Evolutionary conservation across 2,888 invertebrate genomes (phyloP), one percentile per base, ranked within the genome.

Genomic region (Agrochola macilenta): DNA sequence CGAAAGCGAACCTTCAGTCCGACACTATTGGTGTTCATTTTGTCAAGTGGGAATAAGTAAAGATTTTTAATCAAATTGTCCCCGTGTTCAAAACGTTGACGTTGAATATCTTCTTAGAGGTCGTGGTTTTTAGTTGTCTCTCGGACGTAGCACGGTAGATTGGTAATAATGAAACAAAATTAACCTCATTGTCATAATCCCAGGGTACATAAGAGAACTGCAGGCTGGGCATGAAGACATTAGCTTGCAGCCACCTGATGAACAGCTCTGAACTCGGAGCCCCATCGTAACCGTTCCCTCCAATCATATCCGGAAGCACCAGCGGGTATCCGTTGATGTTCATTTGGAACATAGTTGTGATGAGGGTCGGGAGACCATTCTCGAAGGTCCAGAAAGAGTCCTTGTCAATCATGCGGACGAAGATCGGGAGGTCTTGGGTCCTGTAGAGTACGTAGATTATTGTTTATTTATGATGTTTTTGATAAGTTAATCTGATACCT

Each of bases 121-220:
- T 30, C 30, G 11, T 30, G 5, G 20, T 20, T 5, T 20, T 63
- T 35, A 35, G 23, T 63, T 35, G 23, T 39, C 14, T 58, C 17
- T 30, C 17, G 30, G 17, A n/a, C 8, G 23, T 39, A 43, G 17
- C 8, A 11, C 71, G n/a, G 12, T 73, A 73, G 23, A 26, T 26
- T 54, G 4, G 4, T 23, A 72, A 54, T 46, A 66, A 43, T 20
- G 11, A 23, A 54, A 49, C 57, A 23, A 14, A 49, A 74, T 72
- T 61, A 0, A 95, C 96, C 91, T 97, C 97, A 5, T 96, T 90
- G 88, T 98, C 98, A 90, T 97, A 98, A 79, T 98, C 97, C 98
- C 98, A 99, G 0, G 98, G 98, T 14, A 97, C 97, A 82, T 97
- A 97, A 2, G 98, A 98, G 92, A 98, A 98, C 94, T 98, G 98